A percentile compares a stretch with the other conserved stretches of the same genome.
Conservation (phyloP, 2,888 invertebrate species). For the Drosophila imparisetae region DNA sequence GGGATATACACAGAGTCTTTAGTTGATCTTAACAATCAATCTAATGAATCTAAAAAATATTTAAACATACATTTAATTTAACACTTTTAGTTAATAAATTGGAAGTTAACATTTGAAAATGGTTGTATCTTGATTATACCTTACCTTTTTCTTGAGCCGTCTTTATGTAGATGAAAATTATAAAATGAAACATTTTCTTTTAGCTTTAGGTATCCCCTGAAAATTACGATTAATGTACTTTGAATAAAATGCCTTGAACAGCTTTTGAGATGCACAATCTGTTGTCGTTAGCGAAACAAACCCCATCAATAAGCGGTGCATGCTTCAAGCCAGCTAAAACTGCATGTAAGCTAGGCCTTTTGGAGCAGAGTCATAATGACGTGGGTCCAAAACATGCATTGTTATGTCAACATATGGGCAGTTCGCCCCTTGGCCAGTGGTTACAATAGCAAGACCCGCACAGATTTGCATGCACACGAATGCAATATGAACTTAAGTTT, state of each 20-base stretch:
- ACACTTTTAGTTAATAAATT: background rate
- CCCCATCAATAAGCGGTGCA: constrained; percentile 7
- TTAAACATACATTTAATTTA: background rate
- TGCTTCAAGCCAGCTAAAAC: background rate
- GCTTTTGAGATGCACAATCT: background rate
- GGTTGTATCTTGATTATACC: background rate
- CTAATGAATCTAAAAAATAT: background rate
- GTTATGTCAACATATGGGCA: constrained; percentile 37
- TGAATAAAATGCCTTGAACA: constrained; percentile 3
- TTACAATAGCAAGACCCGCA: constrained; percentile 17
- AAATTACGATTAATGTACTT: background rate
- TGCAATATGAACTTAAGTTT: constrained; percentile 17
- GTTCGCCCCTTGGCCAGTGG: constrained; percentile 16
- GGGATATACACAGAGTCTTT: background rate
- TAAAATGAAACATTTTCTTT: background rate
- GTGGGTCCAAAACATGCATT: constrained; percentile 24
- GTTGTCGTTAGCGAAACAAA: constrained; percentile 6
- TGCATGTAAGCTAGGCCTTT: constrained; percentile 15
- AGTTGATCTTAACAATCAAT: background rate
- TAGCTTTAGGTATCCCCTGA: background rate
- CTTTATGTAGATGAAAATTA: background rate
- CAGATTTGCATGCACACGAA: constrained; percentile 44
- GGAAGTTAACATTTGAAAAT: background rate
- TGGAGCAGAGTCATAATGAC: constrained; percentile 1
- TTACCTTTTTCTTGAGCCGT: background rate